A percentile compares a stretch with the other conserved stretches of the same genome.
Evolutionary conservation across 1,140 invertebrate species (phyloP).

Genomic region (Trachelipus rathkii): DNA sequence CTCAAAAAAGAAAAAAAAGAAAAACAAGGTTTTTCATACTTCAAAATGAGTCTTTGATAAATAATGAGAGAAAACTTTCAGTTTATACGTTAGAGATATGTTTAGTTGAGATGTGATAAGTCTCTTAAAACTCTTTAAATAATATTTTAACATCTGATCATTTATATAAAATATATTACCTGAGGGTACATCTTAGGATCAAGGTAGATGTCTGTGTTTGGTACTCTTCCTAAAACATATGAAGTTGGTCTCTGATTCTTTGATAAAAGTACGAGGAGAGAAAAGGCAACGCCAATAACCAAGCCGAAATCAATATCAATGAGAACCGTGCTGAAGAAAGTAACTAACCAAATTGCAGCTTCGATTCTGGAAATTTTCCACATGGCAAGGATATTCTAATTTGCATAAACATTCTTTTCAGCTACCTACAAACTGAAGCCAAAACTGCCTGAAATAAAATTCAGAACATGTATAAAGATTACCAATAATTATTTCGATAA

Average conservation of each 20-base stretch:
- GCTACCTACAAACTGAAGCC: conserved; percentile 79
- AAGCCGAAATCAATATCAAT: conserved; percentile 83
- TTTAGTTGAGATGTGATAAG: no score
- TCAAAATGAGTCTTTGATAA: background rate
- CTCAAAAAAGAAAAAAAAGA: no score
- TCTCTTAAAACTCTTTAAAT: no score
- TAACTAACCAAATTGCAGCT: conserved; percentile 55
- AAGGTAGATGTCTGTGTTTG: conserved; percentile 71
- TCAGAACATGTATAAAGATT: background rate
- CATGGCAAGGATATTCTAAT: conserved; percentile 64
- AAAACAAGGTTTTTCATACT: background rate
- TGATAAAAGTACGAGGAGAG: conserved; percentile 56
- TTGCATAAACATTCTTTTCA: conserved; percentile 82
- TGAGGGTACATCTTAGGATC: conserved; percentile 64
- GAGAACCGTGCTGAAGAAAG: conserved; percentile 54
- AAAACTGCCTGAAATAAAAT: conserved; percentile 64
- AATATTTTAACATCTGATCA: no score
- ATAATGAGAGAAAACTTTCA: background rate
- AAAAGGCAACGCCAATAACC: conserved; percentile 65
- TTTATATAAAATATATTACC: conserved; percentile 49
- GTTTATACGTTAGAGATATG: no score
- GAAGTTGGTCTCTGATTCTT: conserved; percentile 46
- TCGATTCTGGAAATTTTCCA: conserved; percentile 76
- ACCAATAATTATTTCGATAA: no score
- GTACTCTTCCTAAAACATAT: conserved; percentile 63